These are phyloP conservation scores for Amblyopsis rosae DNA, from an alignment of 2,113 vertebrate genomes.

Conservation along the genomic window DNA sequence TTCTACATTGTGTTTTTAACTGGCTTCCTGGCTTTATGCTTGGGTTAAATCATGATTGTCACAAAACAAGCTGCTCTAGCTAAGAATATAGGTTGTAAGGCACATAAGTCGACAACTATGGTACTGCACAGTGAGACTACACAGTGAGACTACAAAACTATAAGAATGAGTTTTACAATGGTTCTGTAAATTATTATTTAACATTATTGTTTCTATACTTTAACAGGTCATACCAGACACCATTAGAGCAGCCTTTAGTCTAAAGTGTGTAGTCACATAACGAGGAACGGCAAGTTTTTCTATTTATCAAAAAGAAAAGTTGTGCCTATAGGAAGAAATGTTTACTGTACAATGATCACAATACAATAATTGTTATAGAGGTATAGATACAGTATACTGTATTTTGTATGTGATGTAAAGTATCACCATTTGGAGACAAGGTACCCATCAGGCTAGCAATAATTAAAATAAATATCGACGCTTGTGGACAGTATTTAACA, in stretches of 20 bases:
- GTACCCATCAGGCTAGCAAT: background rate
- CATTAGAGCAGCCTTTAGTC: background rate
- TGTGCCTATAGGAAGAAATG: background rate
- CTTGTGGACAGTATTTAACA: background rate
- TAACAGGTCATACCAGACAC: no score
- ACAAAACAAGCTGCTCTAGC: background rate
- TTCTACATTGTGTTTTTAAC: constrained; percentile 23
- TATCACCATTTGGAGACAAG: background rate
- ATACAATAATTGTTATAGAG: background rate
- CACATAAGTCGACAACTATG: background rate
- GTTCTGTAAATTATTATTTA: background rate
- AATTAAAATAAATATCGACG: background rate
- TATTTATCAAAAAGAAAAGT: background rate
- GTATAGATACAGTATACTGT: no score
- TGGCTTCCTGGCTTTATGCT: background rate
- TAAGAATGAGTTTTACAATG: background rate
- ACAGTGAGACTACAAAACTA: constrained; percentile 2
- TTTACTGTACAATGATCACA: background rate
- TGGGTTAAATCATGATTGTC: background rate
- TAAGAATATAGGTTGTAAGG: background rate
- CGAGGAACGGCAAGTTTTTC: background rate
- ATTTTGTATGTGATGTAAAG: background rate
- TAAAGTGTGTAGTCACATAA: background rate
- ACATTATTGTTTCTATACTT: no score
- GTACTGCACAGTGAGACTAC: constrained; percentile 1